Base-by-base conservation (phyloP, 2,113 vertebrate genomes). In the Pseudorasbora parva region DNA sequence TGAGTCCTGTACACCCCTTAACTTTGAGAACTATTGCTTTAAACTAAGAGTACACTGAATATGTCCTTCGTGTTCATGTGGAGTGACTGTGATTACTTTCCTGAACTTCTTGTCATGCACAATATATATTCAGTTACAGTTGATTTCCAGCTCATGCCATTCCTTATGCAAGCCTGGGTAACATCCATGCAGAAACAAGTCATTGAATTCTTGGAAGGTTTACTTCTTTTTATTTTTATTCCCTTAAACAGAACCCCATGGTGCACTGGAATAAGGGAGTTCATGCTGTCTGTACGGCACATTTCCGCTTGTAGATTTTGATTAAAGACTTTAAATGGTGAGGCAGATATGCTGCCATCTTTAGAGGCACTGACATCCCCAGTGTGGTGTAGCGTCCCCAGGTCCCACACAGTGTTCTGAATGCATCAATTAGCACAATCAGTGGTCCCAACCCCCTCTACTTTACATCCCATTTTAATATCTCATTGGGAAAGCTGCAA, bases 341-440 rank as follows among this genome's bases (percentile, higher is more conserved):
- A 86, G 79, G 85, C 76, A 84, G 82, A 88, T 86, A 84, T 54
- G 73, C 74, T 69, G 72, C 41, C 45, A 25, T 71, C 86, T 87
- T 85, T 82, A 82, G 82, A 87, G 86, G 57, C 80, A 85, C 64
- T 85, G 83, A 59, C 86, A 87, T 87, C 83, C 86, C 68, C 86
- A 79, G 86, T 84, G 51, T 87, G 81, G 74, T 74, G 57, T 81
- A 54, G 83, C 78, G 15, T 82, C 78, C 80, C 80, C 41, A 75
- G 77, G 81, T 84, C 83, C 77, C 71, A 88, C 81, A 85, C 87
- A 85, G 82, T 62, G 82, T 43, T 80, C 84, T 90, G 85, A 83
- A 86, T 69, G 82, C 89, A 86, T 88, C 89, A 89, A 85, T 89
- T 89, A 90, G 84, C 87, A 85, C 81, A 83, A 83, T 86, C 82